Conservation (phyloP, 2,888 invertebrate species). For the Iselma pallidipennis region DNA sequence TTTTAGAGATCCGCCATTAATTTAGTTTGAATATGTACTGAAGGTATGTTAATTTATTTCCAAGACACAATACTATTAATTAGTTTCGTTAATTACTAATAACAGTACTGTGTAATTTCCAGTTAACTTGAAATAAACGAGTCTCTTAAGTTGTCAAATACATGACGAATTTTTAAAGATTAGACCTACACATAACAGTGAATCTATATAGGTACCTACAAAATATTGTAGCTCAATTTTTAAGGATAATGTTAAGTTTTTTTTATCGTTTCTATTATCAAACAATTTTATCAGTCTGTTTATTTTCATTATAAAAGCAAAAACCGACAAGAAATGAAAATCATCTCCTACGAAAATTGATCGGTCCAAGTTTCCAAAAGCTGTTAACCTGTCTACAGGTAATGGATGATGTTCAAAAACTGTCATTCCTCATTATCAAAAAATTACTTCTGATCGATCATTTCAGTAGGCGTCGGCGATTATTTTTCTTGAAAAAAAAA, state of each 20-base stretch:
- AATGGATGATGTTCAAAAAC: slow-evolving; percentile 49
- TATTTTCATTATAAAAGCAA: slow-evolving; percentile 28
- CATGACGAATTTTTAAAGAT: not conserved
- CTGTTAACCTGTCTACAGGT: slow-evolving; percentile 46
- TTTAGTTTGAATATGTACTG: not conserved
- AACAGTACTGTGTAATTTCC: slow-evolving; percentile 14
- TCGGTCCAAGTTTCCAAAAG: slow-evolving; percentile 42
- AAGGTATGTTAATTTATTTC: slow-evolving; percentile 9
- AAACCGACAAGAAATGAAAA: slow-evolving; percentile 41
- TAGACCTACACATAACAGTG: not conserved
- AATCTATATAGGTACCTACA: not conserved
- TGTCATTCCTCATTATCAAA: slow-evolving; percentile 49
- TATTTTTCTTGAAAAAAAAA: not conserved
- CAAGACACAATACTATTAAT: slow-evolving; percentile 18
- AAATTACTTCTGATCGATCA: slow-evolving; percentile 48
- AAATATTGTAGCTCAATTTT: not conserved
- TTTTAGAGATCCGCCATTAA: slow-evolving; percentile 1
- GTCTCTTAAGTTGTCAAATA: not conserved
- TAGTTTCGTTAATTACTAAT: slow-evolving; percentile 20
- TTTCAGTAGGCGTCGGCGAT: slow-evolving; percentile 34
- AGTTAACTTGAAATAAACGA: slow-evolving; percentile 4
- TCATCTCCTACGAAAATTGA: slow-evolving; percentile 46
- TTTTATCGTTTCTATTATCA: too few relatives aligned
- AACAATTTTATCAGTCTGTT: too few relatives aligned
- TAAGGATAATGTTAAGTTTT: slow-evolving; percentile 1